Conservation (phyloP, 2,113 vertebrate genomes). For the Etia nguti region DNA sequence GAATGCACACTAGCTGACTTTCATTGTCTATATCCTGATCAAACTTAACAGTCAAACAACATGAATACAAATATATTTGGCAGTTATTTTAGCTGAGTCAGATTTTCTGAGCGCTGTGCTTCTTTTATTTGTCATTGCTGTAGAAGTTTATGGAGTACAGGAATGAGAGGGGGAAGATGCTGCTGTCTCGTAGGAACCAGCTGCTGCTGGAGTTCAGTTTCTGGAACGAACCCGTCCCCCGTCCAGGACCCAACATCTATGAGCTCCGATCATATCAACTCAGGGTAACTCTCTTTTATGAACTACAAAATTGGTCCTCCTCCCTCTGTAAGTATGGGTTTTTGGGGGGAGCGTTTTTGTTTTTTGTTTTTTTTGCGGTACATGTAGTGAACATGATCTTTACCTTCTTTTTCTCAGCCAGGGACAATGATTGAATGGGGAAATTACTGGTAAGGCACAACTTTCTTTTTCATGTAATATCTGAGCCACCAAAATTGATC, state of each 20-base stretch:
- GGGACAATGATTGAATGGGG: slow-evolving; percentile 99
- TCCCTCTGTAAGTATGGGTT: background rate
- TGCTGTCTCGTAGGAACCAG: slow-evolving; percentile 92
- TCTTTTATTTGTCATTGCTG: slow-evolving; percentile 11
- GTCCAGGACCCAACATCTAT: slow-evolving; percentile 91
- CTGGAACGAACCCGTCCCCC: slow-evolving; percentile 91
- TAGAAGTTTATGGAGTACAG: slow-evolving; percentile 88
- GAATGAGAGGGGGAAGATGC: slow-evolving; percentile 87
- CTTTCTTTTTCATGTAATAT: background rate
- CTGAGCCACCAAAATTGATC: background rate
- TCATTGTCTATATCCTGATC: background rate
- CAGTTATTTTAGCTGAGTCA: background rate
- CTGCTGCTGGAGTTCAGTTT: slow-evolving; percentile 95
- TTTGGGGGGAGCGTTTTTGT: background rate
- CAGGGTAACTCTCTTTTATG: slow-evolving; percentile 68
- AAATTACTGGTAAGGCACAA: slow-evolving; percentile 89
- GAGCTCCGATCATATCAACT: slow-evolving; percentile 95
- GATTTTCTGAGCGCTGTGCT: background rate
- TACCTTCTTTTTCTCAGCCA: slow-evolving; percentile 73
- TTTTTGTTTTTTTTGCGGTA: background rate
- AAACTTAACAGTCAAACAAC: background rate
- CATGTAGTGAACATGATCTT: background rate
- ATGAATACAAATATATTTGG: background rate
- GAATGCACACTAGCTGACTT: background rate
- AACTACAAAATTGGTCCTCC: background rate